Evolutionary conservation across 2,888 invertebrate species (phyloP).

Genomic region (Amphipyra tragopoginis): DNA sequence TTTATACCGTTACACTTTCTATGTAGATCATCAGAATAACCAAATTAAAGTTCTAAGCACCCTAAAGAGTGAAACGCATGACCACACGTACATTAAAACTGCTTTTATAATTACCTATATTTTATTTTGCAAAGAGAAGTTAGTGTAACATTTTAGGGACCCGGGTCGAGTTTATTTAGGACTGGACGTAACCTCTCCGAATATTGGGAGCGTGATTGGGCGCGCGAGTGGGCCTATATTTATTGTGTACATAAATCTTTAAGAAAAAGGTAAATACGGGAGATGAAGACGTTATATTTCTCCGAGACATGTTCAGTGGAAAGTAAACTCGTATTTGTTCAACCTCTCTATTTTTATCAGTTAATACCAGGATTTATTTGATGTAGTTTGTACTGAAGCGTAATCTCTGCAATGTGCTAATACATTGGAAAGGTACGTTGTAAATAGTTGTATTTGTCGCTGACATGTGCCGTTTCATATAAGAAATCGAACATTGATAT

Average conservation of each 20-base stretch:
- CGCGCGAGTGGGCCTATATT: slow-evolving; percentile 73
- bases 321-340: slow-evolving; percentile 56
- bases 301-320: slow-evolving; percentile 61
- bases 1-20: slow-evolving; percentile 1
- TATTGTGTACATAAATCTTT: slow-evolving; percentile 84
- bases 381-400: slow-evolving; percentile 32
- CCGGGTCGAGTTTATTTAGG: slow-evolving; percentile 80
- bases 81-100: slow-evolving; percentile 38
- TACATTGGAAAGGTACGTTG: slow-evolving; percentile 6
- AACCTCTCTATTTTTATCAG: slow-evolving; percentile 45
- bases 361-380: slow-evolving; percentile 48
- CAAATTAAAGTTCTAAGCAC: neutral
- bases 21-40: too few species aligned
- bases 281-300: slow-evolving; percentile 64
- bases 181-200: slow-evolving; percentile 70
- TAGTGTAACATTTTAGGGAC: slow-evolving; percentile 71
- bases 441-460: slow-evolving; percentile 5
- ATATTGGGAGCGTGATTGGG: slow-evolving; percentile 82
- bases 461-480: neutral
- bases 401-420: slow-evolving; percentile 50
- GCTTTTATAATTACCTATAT: slow-evolving; percentile 45
- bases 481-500: too few species aligned
- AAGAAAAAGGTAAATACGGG: slow-evolving; percentile 76
- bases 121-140: slow-evolving; percentile 47
- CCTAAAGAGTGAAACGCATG: slow-evolving; percentile 29